Evolutionary conservation across 2,888 invertebrate genomes (phyloP), one percentile per base, ranked within the genome.

Genomic region (Sylvicola cinctus): DNA sequence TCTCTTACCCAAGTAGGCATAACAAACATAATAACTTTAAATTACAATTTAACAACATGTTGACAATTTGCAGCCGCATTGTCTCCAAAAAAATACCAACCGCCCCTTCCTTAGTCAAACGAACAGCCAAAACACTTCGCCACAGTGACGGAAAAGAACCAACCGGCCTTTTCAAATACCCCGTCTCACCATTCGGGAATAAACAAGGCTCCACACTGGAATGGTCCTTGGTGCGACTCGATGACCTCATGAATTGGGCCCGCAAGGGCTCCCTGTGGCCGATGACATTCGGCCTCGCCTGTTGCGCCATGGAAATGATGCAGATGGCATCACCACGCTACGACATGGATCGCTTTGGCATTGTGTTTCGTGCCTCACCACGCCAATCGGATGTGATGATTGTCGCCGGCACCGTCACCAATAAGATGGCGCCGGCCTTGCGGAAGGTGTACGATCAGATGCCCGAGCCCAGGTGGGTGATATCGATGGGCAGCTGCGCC

Each of bases 281-380:
- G 0, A 64, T 98, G 59, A 98, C 98, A 7, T 99, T 98, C 60
- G 98, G 98, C 39, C 60, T 96, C 46, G 96, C 96, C 2, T 98
- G 96, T 50, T 98, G 96, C 62, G 96, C 96, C 42, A 95, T 98
- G 3, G 96, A 96, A 62, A 96, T 96, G 96, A 96, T 96, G 95
- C 96, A 98, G 64, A 90, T 96, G 36, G 96, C 98, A 43, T 96
- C 95, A 23, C 95, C 98, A 3, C 68, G 98, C 45, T 98, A 98
- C 52, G 98, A 98, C 55, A 96, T 99, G 95, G 96, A 98, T 70
- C 76, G 93, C 56, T 85, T 77, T 65, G 98, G 98, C 52, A 90
- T 98, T 14, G 95, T 98, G 3, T 98, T 98, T 55, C 71, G 98
- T 56, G 95, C 95, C 5, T 90, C 90, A 15, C 95, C 95, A 5